These are phyloP conservation scores for Hecatera dysodea DNA, from an alignment of 2,888 invertebrate species.

Conservation along the genomic window DNA sequence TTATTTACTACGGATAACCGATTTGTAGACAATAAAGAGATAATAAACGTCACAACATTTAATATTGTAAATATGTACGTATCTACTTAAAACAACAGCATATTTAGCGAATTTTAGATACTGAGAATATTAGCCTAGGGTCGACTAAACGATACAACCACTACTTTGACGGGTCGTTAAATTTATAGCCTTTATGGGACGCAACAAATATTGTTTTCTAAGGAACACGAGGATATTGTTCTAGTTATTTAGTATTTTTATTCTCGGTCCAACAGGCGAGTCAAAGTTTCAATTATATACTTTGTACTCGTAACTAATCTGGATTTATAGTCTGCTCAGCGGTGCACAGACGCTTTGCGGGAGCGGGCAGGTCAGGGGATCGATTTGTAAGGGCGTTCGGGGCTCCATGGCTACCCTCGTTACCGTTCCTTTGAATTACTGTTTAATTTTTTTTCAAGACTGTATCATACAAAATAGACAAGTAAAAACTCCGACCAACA, in stretches of 20 bases:
- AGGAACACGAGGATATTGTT: slow-evolving; percentile 8
- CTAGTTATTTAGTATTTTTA: slow-evolving; percentile 4
- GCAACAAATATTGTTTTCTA: slow-evolving; percentile 16
- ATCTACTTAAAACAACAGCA: background rate
- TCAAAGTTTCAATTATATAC: slow-evolving; percentile 14
- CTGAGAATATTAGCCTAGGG: slow-evolving; percentile 5
- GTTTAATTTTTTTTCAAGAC: slow-evolving; percentile 13
- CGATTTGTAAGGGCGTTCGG: slow-evolving; percentile 41
- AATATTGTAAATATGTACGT: too few species aligned
- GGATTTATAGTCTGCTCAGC: slow-evolving; percentile 37
- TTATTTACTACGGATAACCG: background rate
- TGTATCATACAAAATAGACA: background rate
- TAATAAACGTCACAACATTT: background rate
- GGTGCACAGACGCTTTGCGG: slow-evolving; percentile 24
- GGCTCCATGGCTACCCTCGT: slow-evolving; percentile 31
- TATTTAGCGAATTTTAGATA: background rate
- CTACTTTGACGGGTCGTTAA: slow-evolving; percentile 27
- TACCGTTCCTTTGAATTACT: slow-evolving; percentile 26
- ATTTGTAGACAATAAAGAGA: background rate
- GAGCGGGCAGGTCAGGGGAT: slow-evolving; percentile 34
- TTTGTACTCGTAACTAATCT: slow-evolving; percentile 37
- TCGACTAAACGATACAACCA: slow-evolving; percentile 36
- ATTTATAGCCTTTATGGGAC: slow-evolving; percentile 15
- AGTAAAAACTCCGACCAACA: background rate
- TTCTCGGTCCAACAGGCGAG: background rate